Evolutionary conservation across 2,113 vertebrate genomes (phyloP), one percentile per base, ranked within the genome.

Genomic region (Crotalus tigris): DNA sequence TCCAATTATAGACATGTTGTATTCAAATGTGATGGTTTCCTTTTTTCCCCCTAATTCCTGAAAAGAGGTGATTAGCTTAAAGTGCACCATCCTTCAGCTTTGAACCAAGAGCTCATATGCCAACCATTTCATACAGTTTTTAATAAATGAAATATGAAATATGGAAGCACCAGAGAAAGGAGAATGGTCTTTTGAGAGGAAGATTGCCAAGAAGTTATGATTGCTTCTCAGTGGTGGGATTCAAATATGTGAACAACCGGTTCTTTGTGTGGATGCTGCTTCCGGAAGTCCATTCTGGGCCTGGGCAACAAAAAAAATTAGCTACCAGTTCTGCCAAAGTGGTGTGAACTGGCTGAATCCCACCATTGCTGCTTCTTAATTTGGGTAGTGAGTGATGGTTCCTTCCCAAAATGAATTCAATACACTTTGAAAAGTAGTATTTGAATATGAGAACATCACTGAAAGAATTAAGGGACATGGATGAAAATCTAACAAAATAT

Each of bases 51-150:
- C 39, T 92, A 64, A 89, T 61, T 95, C 90, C 92, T 95, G 54
- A 49, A 94, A 29, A 26, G 94, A 94, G 85, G 91, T n/a, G 0
- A 51, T 96, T 95, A 96, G 94, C 94, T 91, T 89, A 94, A 95
- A 97, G 96, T 95, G 55, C 46, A 94, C 95, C 94, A 96, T 95
- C 91, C 93, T 97, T 97, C 93, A 91, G 92, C 94, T 97, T 95
- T 92, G 94, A 95, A 90, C 69, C 92, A 90, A 91, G 94, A 95
- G 95, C 96, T 94, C 90, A 93, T 96, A 94, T 96, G 94, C 94
- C 94, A 93, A 96, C 93, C 90, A 92, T 96, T 97, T 97, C 95
- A 95, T 93, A 88, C 59, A 39, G 13, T 88, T 81, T 64, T 96
- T 96, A 97, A 97, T 96, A 95, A 96, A 97, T 94, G 94, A 96